Evolutionary conservation across 2,113 vertebrate species (phyloP).

Genomic region (Trematomus loennbergii): DNA sequence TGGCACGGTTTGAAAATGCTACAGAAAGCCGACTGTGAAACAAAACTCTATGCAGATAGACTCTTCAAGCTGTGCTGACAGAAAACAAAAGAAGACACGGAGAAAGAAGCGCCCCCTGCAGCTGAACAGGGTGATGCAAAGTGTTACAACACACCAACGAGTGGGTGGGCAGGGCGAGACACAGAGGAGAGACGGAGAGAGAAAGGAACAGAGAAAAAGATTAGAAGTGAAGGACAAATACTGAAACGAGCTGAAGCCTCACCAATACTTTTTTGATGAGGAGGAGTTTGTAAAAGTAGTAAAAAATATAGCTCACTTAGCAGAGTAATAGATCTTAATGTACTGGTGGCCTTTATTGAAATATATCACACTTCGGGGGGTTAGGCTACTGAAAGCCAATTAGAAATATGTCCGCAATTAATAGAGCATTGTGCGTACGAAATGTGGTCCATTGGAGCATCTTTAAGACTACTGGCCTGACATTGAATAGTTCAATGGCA

Average conservation of each 20-base stretch:
- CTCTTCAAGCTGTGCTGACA: conserved; percentile 32
- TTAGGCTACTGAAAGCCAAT: too few relatives aligned
- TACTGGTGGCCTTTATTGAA: too few relatives aligned
- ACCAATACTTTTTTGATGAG: too few relatives aligned
- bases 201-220: background rate
- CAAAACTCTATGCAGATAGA: conserved; percentile 36
- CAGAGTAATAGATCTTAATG: too few relatives aligned
- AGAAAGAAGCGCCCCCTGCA: conserved; percentile 27
- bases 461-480: too few relatives aligned
- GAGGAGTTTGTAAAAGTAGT: too few relatives aligned
- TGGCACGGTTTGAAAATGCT: conserved; percentile 30
- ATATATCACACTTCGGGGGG: too few relatives aligned
- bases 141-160: conserved; percentile 57
- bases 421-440: too few relatives aligned
- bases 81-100: conserved; percentile 50
- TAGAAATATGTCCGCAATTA: too few relatives aligned
- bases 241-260: background rate
- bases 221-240: conserved; percentile 6
- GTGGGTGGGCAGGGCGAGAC: conserved; percentile 50
- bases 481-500: too few relatives aligned
- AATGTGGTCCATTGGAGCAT: too few relatives aligned
- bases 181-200: background rate
- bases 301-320: too few relatives aligned
- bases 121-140: conserved; percentile 68
- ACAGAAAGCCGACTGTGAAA: conserved; percentile 18